A percentile compares a stretch with the other conserved stretches of the same genome.
Evolutionary conservation across 1,140 invertebrate species (phyloP).

Genomic region (Sweltsa coloradensis): DNA sequence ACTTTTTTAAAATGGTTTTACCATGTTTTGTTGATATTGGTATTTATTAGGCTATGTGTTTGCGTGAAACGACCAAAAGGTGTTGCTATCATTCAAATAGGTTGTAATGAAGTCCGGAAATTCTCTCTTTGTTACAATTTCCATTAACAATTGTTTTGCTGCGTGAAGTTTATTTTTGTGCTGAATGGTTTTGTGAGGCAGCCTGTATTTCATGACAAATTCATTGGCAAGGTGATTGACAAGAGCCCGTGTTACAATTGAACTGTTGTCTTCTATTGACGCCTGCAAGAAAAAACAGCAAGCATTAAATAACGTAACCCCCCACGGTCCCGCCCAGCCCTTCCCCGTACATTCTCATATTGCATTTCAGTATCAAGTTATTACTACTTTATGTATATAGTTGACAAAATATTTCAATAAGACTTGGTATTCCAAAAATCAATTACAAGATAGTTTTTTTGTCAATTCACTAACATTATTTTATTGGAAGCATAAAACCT

Average conservation of each 20-base stretch:
- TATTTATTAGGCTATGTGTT: too few relatives aligned
- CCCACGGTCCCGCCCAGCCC: neutral
- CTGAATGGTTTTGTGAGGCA: conserved; percentile 20
- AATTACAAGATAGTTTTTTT: neutral
- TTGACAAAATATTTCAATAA: neutral
- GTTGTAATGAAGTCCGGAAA: conserved; percentile 44
- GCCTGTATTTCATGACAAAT: conserved; percentile 27
- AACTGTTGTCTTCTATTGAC: conserved; percentile 30
- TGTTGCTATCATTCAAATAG: conserved; percentile 34
- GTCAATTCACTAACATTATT: too few relatives aligned
- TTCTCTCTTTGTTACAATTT: conserved; percentile 35
- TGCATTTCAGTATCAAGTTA: too few relatives aligned
- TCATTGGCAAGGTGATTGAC: conserved; percentile 26
- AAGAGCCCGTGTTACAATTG: conserved; percentile 31
- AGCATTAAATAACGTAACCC: conserved; percentile 9
- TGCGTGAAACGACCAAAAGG: neutral
- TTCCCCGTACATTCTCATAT: too few relatives aligned
- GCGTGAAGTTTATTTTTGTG: conserved; percentile 32
- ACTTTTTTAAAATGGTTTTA: too few relatives aligned
- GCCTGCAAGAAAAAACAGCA: conserved; percentile 17
- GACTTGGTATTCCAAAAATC: neutral
- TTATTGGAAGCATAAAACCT: too few relatives aligned
- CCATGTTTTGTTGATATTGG: too few relatives aligned
- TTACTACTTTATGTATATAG: neutral
- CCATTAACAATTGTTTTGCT: conserved; percentile 37